Percentiles rank a stretch among this genome's conserved stretches.
Evolutionary conservation across 1,140 invertebrate genomes (phyloP).

Genomic region (Eciton burchellii): DNA sequence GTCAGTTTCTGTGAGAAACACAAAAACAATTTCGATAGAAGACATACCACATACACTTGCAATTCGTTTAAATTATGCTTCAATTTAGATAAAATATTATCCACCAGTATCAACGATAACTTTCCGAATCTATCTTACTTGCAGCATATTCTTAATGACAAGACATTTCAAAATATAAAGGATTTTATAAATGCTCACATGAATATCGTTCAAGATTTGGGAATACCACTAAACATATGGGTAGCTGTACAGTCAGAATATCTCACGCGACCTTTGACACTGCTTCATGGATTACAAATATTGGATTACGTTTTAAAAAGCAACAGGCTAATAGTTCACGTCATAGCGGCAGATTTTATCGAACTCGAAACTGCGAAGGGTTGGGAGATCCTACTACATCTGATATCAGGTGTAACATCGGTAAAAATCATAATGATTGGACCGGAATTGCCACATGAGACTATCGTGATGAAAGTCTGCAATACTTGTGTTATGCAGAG

Average conservation of each 20-base stretch:
- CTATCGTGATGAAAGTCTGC: slow-evolving; percentile 65
- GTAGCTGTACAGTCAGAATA: slow-evolving; percentile 70
- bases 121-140: slow-evolving; percentile 66
- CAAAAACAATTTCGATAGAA: slow-evolving; percentile 46
- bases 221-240: slow-evolving; percentile 63
- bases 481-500: slow-evolving; percentile 64
- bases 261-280: slow-evolving; percentile 77
- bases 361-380: slow-evolving; percentile 72
- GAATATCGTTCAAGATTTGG: slow-evolving; percentile 47
- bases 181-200: slow-evolving; percentile 75
- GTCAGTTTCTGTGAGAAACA: slow-evolving; percentile 76
- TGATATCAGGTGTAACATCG: slow-evolving; percentile 65
- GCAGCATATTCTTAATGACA: slow-evolving; percentile 58
- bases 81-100: slow-evolving; percentile 67
- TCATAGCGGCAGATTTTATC: slow-evolving; percentile 76
- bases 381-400: slow-evolving; percentile 80
- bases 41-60: slow-evolving; percentile 68
- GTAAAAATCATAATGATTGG: slow-evolving; percentile 76
- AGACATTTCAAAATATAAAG: slow-evolving; percentile 71
- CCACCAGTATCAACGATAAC: slow-evolving; percentile 53
- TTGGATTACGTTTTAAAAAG: slow-evolving; percentile 57
- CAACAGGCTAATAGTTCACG: slow-evolving; percentile 72
- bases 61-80: slow-evolving; percentile 65
- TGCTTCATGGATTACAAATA: slow-evolving; percentile 75
- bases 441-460: slow-evolving; percentile 71